Percentiles rank a stretch among this genome's conserved stretches.
Conservation (phyloP, 2,888 invertebrate species). For the Drosophila kambysellisi region DNA sequence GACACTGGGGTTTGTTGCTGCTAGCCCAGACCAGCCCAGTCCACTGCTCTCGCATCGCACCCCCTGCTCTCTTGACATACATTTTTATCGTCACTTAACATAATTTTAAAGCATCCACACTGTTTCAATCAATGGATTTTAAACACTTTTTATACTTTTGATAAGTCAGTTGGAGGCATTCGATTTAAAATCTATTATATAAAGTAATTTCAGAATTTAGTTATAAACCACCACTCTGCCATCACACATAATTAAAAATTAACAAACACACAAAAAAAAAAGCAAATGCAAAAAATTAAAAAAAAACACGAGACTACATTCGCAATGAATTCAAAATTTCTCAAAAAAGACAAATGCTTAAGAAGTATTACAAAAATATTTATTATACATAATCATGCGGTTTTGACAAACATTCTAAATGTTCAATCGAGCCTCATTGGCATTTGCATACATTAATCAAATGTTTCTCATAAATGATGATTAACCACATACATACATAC, state of each 20-base stretch:
- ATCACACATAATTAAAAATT: constrained; percentile 28
- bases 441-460: constrained; percentile 62
- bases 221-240: constrained; percentile 67
- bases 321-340: constrained; percentile 77
- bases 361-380: constrained; percentile 72
- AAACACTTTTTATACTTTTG: constrained; percentile 82
- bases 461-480: constrained; percentile 60
- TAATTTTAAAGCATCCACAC: constrained; percentile 43
- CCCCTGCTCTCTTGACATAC: constrained; percentile 2
- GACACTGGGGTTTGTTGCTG: constrained; percentile 54
- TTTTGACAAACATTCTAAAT: constrained; percentile 76
- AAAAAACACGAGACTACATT: constrained; percentile 69
- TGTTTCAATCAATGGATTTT: constrained; percentile 72
- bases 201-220: constrained; percentile 69
- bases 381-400: constrained; percentile 74
- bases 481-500: constrained; percentile 36
- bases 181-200: constrained; percentile 76
- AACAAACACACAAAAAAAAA: background rate
- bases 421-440: constrained; percentile 73
- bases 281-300: constrained; percentile 4
- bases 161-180: constrained; percentile 80
- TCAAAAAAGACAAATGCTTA: constrained; percentile 76
- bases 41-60: constrained; percentile 5
- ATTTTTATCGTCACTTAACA: constrained; percentile 27
- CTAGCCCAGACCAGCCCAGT: constrained; percentile 29